Evolutionary conservation across 2,113 vertebrate species (phyloP), one percentile per base, ranked within the genome.

Genomic region (Cynopterus brachyotis): DNA sequence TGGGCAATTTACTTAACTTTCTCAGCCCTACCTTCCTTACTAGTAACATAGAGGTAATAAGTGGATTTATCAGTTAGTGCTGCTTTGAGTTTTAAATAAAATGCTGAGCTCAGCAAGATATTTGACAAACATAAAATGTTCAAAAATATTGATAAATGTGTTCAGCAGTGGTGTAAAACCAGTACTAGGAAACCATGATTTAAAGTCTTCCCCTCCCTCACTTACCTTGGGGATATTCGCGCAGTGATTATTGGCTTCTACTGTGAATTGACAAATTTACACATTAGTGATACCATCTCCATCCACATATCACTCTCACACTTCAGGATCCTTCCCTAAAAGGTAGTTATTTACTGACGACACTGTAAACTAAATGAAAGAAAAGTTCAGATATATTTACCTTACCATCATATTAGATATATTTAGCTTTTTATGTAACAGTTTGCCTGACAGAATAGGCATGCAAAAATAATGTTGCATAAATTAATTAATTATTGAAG

Each of bases 1-100:
- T 45, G 47, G n/a, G 13, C 32, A 60, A 45, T 72, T 81, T 66
- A 92, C 70, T 67, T 67, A 80, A 40, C 15, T 91, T 95, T 85
- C 19, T 82, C 57, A 80, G 35, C 11, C 28, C 17, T 3, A 32
- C 28, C 26, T 91, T 91, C 62, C 69, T 60, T 47, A 42, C 76
- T 67, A 84, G 60, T 60, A 69, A 85, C 37, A 70, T 9, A 12
- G 35, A 55, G 10, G 80, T 40, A 19, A 42, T 45, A 69, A 69
- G 0, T 86, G 35, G n/a, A 64, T 66, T 66, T 82, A 32, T 67
- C 28, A 64, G 26, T 69, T 70, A 26, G 37, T 22, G 11, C 28
- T 50, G n/a, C 20, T 89, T 67, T 66, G n/a, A 70, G 37, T 67
- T 80, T 70, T 67, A 84, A 76, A 89, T 45, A 26, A 95, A 96